Evolutionary conservation across 2,888 invertebrate genomes (phyloP), one percentile per base, ranked within the genome.

Genomic region (Scelioninae gen. 1): DNA sequence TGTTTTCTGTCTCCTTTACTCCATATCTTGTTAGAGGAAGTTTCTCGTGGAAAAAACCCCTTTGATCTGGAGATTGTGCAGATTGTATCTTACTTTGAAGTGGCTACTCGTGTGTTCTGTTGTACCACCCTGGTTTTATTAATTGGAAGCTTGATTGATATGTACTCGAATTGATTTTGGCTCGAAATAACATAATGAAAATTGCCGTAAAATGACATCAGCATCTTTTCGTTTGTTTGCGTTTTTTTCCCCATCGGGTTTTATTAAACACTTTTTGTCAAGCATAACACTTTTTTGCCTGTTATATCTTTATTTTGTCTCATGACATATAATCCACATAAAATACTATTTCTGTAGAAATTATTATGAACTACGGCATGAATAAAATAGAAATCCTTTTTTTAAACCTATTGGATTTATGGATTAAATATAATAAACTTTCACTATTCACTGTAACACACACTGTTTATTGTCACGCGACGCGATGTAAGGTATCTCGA

Each of bases 21-120:
- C 69, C 13, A 72, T 65, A 72, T 84, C 79, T 84, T 84, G 69
- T 62, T 55, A 63, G 38, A 77, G 66, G 53, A 76, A 77, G 45
- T 68, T 58, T 32, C 32, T n/a, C 31, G 40, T 51, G 47, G 34
- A 69, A 69, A 69, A 71, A 71, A 68, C 9, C 49, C 45, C 63
- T 78, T 78, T 78, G 71, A 78, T 71, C 71, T 53, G 29, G 34
- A 76, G 75, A 76, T 76, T 66, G 49, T 51, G 58, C 62, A 77
- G 69, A 77, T 69, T 68, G 62, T 69, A 62, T 63, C 56, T 60
- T 29, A 53, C 53, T 63, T 65, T 63, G 45, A 63, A 65, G 29
- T 71, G 34, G 55, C 56, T 56, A 71, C 71, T 69, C 63, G 63
- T 15, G 49, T 45, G 58, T 69, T 58, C 31, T 43, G 78, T 71